Evolutionary conservation across 2,113 vertebrate genomes (phyloP), one percentile per base, ranked within the genome.

Genomic region (Probosciger aterrimus): DNA sequence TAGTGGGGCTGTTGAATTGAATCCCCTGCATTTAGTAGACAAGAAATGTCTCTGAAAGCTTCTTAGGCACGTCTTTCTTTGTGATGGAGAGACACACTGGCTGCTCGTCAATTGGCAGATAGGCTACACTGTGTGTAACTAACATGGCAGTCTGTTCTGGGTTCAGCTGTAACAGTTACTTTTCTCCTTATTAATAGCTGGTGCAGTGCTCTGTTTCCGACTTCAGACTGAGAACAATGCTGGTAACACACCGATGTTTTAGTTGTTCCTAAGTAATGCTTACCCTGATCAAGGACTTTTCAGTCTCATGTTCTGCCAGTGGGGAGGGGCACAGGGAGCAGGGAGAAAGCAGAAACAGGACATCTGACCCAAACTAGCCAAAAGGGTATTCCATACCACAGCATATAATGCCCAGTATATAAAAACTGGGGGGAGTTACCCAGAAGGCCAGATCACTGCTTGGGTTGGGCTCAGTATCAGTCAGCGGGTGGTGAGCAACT

Each of bases 1-100:
- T 0, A 69, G 8, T 25, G 8, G 3, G 7, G 47, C 14, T 46
- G 2, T 50, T 49, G 31, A n/a, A 22, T 19, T 1, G 4, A 75
- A 63, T 33, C 27, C 41, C 17, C 10, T 43, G 24, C 27, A 17
- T 9, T 80, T 1, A 30, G 24, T 12, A 47, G 49, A 27, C 0
- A 31, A 70, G 25, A 50, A 71, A 35, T 35, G 17, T 41, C 35
- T 67, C 31, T 70, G 59, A 39, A 82, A 63, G 49, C 10, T 3
- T 43, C 23, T 31, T 31, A 3, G 35, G 17, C 22, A 22, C 22
- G 6, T 37, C n/a, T 53, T 14, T 44, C 8, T 37, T 77, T 77
- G 35, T 50, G 41, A 12, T 59, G 31, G n/a, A 68, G n/a, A 33
- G 47, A 6, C 50, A 67, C 20, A 9, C 10, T 27, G 20, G 6